These are phyloP conservation scores for Macrochelys suwanniensis DNA, from an alignment of 2,797 vertebrate genomes.

Conservation along the genomic window DNA sequence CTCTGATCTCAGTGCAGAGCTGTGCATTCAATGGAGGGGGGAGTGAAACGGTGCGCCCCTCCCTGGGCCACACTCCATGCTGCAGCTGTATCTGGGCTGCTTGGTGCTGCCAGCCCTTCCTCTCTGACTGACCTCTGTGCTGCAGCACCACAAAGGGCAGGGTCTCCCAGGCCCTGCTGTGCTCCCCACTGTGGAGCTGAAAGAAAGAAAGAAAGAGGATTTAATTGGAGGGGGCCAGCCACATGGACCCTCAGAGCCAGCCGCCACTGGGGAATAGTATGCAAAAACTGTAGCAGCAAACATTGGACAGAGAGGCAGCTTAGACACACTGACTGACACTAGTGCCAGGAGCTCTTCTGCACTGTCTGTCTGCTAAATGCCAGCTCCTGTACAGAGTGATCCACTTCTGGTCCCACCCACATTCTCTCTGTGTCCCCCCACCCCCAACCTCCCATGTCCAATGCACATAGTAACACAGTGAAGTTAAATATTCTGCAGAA, in stretches of 20 bases:
- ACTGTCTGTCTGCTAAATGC: background rate
- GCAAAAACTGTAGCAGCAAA: background rate
- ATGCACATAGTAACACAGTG: conserved; percentile 26
- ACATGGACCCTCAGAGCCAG: too few relatives aligned
- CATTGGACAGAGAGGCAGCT: background rate
- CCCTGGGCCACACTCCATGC: too few relatives aligned
- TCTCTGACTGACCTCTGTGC: too few relatives aligned
- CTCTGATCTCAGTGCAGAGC: too few relatives aligned
- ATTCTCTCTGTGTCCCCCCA: background rate
- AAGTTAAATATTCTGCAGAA: conserved; percentile 32
- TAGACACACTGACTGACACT: background rate
- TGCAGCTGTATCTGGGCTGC: too few relatives aligned
- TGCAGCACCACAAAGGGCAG: too few relatives aligned
- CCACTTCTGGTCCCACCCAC: background rate
- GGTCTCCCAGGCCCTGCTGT: too few relatives aligned
- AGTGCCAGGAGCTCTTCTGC: rapidly evolving
- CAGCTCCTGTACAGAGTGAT: background rate
- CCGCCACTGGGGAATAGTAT: background rate
- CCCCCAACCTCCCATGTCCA: background rate
- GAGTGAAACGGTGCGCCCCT: too few relatives aligned
- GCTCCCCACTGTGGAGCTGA: too few relatives aligned
- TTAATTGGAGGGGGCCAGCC: background rate
- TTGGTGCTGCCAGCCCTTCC: too few relatives aligned
- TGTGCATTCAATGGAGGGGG: too few relatives aligned
- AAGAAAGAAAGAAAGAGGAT: too few relatives aligned